Percentiles rank a stretch among this genome's conserved stretches.
Conservation (phyloP, 2,113 vertebrate genomes). For the Rafetus swinhoei region DNA sequence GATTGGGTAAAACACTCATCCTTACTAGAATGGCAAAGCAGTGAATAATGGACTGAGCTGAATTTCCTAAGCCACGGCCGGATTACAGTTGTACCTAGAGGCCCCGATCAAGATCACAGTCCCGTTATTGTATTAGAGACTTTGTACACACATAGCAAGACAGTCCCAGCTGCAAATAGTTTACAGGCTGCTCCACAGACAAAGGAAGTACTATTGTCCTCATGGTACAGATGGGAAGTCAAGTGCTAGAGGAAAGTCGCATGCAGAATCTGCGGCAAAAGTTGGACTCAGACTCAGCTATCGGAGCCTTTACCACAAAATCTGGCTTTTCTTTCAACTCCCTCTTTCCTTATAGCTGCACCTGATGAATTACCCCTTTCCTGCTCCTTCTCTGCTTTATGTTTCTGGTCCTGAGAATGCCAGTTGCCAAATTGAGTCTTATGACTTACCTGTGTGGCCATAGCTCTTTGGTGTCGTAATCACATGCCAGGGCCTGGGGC, state of each 20-base stretch:
- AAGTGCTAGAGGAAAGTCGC: neutral
- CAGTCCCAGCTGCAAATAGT: neutral
- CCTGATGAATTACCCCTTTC: neutral
- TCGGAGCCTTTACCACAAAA: neutral
- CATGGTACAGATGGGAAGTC: neutral
- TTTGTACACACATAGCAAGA: too few relatives aligned
- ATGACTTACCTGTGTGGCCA: neutral
- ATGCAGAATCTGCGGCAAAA: neutral
- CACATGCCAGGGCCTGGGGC: rapidly evolving
- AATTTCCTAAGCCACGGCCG: neutral
- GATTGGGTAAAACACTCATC: neutral
- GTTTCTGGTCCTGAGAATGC: neutral
- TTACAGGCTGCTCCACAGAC: neutral
- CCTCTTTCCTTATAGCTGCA: rapidly evolving
- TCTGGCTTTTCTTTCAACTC: neutral
- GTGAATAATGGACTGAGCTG: neutral
- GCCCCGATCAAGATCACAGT: neutral
- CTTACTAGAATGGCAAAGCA: neutral
- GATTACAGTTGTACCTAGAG: neutral
- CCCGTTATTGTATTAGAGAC: neutral
- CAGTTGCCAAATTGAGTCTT: neutral
- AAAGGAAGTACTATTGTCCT: neutral
- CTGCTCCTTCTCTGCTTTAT: neutral
- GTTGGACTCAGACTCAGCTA: neutral
- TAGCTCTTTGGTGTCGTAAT: neutral